Evolutionary conservation across 1,140 invertebrate genomes (phyloP).

Genomic region (Choristoneura fumiferana): DNA sequence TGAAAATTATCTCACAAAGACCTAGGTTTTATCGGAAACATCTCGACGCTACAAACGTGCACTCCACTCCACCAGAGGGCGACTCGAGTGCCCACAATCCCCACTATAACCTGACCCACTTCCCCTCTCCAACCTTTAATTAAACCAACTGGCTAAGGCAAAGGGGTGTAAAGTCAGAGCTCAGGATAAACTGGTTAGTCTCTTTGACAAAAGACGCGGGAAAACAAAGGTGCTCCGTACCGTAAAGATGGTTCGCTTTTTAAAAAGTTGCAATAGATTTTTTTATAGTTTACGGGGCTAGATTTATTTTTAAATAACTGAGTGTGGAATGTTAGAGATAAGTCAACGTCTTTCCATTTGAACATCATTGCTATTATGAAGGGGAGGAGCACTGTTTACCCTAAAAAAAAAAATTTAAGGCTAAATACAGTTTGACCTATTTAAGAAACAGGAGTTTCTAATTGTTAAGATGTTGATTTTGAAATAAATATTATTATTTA

Average conservation of each 20-base stretch:
- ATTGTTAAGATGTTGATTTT: too few relatives aligned
- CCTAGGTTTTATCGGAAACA: conserved; percentile 42
- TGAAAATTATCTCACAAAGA: conserved; percentile 42
- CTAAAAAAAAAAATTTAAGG: too few relatives aligned
- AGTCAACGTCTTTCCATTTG: too few relatives aligned
- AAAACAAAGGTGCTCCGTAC: conserved; percentile 37
- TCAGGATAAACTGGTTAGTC: conserved; percentile 29
- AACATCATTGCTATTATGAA: too few relatives aligned
- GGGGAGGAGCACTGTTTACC: too few relatives aligned
- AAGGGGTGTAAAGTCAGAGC: conserved; percentile 21
- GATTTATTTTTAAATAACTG: too few relatives aligned
- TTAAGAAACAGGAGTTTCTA: too few relatives aligned
- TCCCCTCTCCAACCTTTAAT: conserved; percentile 19
- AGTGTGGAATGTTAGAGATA: too few relatives aligned
- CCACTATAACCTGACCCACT: conserved; percentile 25
- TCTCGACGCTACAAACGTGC: conserved; percentile 42
- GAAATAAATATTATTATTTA: too few relatives aligned
- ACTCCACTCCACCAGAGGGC: conserved; percentile 34
- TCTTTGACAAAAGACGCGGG: conserved; percentile 39
- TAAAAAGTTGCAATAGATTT: conserved; percentile 34
- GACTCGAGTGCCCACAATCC: conserved; percentile 25
- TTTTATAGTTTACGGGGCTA: conserved; percentile 29
- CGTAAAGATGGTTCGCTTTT: conserved; percentile 37
- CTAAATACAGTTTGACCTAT: too few relatives aligned
- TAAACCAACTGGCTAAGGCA: conserved; percentile 20